Base-by-base conservation (phyloP, 2,888 invertebrate species). In the Scaeva pyrastri region DNA sequence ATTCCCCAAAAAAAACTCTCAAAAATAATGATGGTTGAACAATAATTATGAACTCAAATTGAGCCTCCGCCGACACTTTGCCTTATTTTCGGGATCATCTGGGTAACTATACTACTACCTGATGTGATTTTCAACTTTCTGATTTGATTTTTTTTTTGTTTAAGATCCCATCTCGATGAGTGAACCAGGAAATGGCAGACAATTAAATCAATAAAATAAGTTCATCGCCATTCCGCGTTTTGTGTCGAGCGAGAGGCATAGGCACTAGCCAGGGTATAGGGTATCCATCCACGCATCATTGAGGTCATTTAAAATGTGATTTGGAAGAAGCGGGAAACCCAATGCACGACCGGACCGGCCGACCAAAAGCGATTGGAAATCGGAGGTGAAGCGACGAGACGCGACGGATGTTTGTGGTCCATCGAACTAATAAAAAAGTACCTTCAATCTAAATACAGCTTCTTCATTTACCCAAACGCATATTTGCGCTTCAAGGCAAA, bases 131-230 rank as follows among this genome's bases (percentile, higher is more conserved):
- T 31, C 16, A 71, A 58, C 41, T 64, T 56, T 70, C 39, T 60
- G 60, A 26, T 36, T 36, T 36, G 2, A n/a, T 10, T 1, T 48
- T 45, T 3, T 52, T 52, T 2, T 26, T 55, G 10, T 19, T 56
- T 21, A 43, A 48, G 2, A 36, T 41, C 19, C 36, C 43, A 23
- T 36, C 72, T 80, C 50, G 16, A 21, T 62, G 62, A 89, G 76
- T 88, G 80, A 91, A 90, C 90, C 92, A 92, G 92, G 92, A 92
- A 92, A 92, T 92, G 92, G 90, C 90, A 88, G 71, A 90, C 90
- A 92, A 92, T 92, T 92, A 92, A 91, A 90, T 90, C 91, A 91
- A 91, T 91, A 90, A 88, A 87, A 80, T 84, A 82, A 88, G 88
- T 85, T 88, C 87, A 83, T 88, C 84, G 84, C 74, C 88, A 87